phyloP scores from a whole-genome alignment of 64 coral and sea anemone genomes.

The Pachyseris speciosa region DNA sequence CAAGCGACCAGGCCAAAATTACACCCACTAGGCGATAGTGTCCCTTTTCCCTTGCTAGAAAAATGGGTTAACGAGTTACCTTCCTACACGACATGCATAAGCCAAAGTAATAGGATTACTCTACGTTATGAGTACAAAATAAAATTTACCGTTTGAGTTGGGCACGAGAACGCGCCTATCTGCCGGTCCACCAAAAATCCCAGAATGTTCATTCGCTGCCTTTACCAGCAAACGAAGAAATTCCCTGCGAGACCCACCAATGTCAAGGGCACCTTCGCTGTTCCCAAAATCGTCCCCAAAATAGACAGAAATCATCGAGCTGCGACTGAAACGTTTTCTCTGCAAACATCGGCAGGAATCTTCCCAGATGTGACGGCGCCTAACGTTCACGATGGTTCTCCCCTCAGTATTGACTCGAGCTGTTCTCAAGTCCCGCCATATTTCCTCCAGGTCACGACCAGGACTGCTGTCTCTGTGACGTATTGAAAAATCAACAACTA shows the following conservation, averaged over 20 bases:
- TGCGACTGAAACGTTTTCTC: constrained; percentile 13
- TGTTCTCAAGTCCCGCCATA: neutral
- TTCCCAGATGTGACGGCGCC: neutral
- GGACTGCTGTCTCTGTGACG: neutral
- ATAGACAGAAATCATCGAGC: constrained; percentile 15
- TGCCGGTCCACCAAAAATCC: constrained; percentile 27
- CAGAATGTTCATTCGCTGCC: constrained; percentile 40
- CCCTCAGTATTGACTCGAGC: neutral
- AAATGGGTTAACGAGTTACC: constrained; percentile 1
- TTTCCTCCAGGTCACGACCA: neutral
- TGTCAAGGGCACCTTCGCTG: constrained; percentile 50
- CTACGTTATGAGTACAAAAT: neutral
- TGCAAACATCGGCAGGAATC: constrained; percentile 28
- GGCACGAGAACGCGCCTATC: constrained; percentile 1
- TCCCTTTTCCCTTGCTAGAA: neutral
- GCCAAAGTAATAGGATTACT: neutral
- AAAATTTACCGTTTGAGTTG: neutral
- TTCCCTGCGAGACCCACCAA: constrained; percentile 41
- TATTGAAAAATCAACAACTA: neutral
- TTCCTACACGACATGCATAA: neutral
- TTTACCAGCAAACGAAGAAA: constrained; percentile 47
- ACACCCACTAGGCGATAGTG: neutral
- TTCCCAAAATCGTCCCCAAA: constrained; percentile 54
- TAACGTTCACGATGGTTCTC: constrained; percentile 2
- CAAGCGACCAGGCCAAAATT: constrained; percentile 1